phyloP scores from a whole-genome alignment of 2,797 vertebrate genomes.

The Sebastes ruberrimus region DNA sequence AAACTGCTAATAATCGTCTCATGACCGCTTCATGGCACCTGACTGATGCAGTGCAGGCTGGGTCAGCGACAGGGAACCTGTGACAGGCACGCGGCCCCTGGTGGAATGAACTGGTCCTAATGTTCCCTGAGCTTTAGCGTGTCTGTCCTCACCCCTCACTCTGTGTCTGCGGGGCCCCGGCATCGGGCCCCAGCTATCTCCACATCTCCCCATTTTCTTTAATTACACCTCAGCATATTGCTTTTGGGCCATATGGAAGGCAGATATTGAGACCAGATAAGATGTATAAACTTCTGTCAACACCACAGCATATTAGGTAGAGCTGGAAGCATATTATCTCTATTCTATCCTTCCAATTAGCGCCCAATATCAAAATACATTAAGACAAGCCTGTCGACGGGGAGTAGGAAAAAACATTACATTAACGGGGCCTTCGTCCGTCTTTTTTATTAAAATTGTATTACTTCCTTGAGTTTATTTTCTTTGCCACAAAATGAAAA shows the following conservation, averaged over 20 bases:
- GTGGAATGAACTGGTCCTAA: slow-evolving; percentile 75
- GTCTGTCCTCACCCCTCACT: slow-evolving; percentile 88
- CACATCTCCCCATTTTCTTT: slow-evolving; percentile 86
- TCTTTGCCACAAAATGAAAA: slow-evolving; percentile 70
- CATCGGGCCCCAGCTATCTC: slow-evolving; percentile 77
- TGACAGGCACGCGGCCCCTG: slow-evolving; percentile 63
- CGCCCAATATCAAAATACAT: slow-evolving; percentile 81
- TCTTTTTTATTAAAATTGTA: slow-evolving; percentile 69
- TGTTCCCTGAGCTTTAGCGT: slow-evolving; percentile 75
- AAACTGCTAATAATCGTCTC: slow-evolving; percentile 43
- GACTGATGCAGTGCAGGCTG: slow-evolving; percentile 33
- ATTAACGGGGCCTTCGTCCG: slow-evolving; percentile 48
- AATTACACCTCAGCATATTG: slow-evolving; percentile 86
- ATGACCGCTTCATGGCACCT: slow-evolving; percentile 32
- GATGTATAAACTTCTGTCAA: slow-evolving; percentile 87
- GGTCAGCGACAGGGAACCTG: slow-evolving; percentile 60
- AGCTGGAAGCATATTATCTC: slow-evolving; percentile 80
- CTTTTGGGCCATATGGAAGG: slow-evolving; percentile 80
- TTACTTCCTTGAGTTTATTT: slow-evolving; percentile 71
- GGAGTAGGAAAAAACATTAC: slow-evolving; percentile 55
- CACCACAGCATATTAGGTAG: slow-evolving; percentile 82
- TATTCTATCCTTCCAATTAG: slow-evolving; percentile 80
- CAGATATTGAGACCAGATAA: slow-evolving; percentile 87
- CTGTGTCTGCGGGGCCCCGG: slow-evolving; percentile 73
- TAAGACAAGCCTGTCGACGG: slow-evolving; percentile 66